Percentiles rank a stretch among this genome's conserved stretches.
These are phyloP conservation scores for Ariopsis seemanni DNA, from an alignment of 2,113 vertebrate genomes.

Conservation along the genomic window DNA sequence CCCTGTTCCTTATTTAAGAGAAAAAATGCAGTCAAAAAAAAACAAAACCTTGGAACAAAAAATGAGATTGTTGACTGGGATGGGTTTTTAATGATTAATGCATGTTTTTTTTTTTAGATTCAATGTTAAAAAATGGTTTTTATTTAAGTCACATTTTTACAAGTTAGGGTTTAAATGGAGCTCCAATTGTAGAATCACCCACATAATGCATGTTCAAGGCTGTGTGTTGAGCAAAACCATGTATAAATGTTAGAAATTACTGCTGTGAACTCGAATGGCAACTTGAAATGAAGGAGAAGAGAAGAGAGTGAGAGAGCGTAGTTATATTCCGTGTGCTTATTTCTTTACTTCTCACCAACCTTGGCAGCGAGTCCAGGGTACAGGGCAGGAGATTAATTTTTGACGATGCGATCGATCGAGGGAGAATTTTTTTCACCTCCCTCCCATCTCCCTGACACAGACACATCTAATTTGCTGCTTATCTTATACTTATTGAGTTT, in stretches of 20 bases:
- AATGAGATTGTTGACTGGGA: not conserved
- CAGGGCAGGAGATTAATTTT: constrained; percentile 87
- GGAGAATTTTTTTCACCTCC: constrained; percentile 74
- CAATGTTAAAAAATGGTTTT: not conserved
- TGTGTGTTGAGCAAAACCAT: not conserved
- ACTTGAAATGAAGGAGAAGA: not conserved
- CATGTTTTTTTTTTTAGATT: not conserved
- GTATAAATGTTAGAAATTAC: not conserved
- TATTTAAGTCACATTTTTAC: not conserved
- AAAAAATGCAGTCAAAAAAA: too few relatives aligned
- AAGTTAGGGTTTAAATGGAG: not conserved
- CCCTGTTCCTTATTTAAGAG: not conserved
- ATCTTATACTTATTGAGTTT: constrained; percentile 90
- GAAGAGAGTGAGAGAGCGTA: constrained; percentile 22
- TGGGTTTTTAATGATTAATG: not conserved
- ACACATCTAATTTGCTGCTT: constrained; percentile 92
- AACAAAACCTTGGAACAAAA: not conserved
- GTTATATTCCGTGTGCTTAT: constrained; percentile 73
- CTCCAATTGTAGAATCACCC: not conserved
- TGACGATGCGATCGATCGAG: constrained; percentile 85
- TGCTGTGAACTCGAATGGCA: not conserved
- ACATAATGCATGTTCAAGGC: constrained; percentile 9
- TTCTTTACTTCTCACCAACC: constrained; percentile 80
- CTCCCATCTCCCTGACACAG: constrained; percentile 77
- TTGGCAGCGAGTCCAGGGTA: constrained; percentile 80